These are phyloP conservation scores for Phoenoteleia sp. DNA, from an alignment of 2,888 invertebrate species.

Conservation along the genomic window DNA sequence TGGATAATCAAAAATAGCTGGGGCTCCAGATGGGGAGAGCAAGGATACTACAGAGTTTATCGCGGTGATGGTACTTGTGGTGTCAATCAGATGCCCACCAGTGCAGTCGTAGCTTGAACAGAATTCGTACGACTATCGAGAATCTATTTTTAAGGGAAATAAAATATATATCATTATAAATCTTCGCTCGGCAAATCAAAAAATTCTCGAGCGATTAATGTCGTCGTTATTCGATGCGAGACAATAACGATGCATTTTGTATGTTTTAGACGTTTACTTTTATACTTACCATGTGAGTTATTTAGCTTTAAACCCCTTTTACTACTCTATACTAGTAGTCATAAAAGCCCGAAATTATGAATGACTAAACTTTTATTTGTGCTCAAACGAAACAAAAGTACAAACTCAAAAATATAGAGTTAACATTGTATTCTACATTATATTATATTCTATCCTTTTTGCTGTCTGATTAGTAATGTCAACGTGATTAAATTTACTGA, in stretches of 20 bases:
- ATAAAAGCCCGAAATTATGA: not conserved
- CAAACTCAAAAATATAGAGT: slow-evolving; percentile 4
- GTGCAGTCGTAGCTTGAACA: slow-evolving; percentile 89
- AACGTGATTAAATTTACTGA: no score
- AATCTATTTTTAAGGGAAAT: slow-evolving; percentile 16
- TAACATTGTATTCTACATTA: no score
- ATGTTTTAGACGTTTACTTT: slow-evolving; percentile 48
- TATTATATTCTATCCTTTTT: no score
- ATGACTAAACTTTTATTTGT: slow-evolving; percentile 8
- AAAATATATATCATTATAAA: slow-evolving; percentile 16
- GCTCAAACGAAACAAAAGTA: slow-evolving; percentile 13
- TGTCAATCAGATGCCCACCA: slow-evolving; percentile 96
- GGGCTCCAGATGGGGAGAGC: slow-evolving; percentile 97
- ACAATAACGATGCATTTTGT: slow-evolving; percentile 46
- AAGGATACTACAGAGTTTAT: slow-evolving; percentile 98
- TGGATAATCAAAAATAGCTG: slow-evolving; percentile 99
- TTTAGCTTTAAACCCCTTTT: slow-evolving; percentile 19
- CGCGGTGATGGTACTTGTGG: slow-evolving; percentile 98
- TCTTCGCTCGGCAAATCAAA: not conserved
- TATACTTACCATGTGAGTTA: slow-evolving; percentile 38
- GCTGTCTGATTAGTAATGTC: no score
- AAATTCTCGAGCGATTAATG: slow-evolving; percentile 6
- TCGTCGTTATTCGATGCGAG: slow-evolving; percentile 6
- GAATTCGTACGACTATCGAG: not conserved
- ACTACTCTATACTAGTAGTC: no score